These are phyloP conservation scores for Pimpla rufipes DNA, from an alignment of 2,888 invertebrate species.

Conservation along the genomic window DNA sequence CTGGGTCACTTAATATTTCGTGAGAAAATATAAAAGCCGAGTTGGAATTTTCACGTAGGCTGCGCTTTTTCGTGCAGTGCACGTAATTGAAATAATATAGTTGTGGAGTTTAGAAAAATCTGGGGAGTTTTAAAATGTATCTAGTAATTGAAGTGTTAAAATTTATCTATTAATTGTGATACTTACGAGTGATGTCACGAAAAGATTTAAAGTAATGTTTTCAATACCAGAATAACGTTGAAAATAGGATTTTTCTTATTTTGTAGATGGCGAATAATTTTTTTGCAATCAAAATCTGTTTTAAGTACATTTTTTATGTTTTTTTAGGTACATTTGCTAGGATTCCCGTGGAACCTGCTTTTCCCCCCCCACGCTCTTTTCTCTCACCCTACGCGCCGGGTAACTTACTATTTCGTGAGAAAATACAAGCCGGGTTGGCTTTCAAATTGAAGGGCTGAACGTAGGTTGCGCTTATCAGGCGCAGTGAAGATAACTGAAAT, in stretches of 20 bases:
- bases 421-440: not conserved
- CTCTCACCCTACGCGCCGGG: not conserved
- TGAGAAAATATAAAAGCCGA: not conserved
- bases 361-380: not conserved
- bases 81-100: not conserved
- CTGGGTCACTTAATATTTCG: constrained; percentile 12
- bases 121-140: not conserved
- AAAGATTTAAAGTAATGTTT: not conserved
- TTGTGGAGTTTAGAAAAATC: not conserved
- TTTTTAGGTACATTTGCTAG: no score
- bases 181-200: not conserved
- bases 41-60: not conserved
- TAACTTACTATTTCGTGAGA: constrained; percentile 28
- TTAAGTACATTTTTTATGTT: no score
- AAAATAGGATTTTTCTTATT: no score
- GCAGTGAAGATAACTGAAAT: constrained; percentile 2
- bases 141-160: not conserved
- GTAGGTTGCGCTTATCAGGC: not conserved
- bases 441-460: not conserved
- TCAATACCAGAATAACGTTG: no score
- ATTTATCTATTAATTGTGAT: not conserved
- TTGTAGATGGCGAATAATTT: no score
- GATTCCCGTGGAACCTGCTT: no score
- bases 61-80: not conserved
- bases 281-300: no score